Evolutionary conservation across 2,888 invertebrate species (phyloP), one percentile per base, ranked within the genome.

Genomic region (Junonia oenone): DNA sequence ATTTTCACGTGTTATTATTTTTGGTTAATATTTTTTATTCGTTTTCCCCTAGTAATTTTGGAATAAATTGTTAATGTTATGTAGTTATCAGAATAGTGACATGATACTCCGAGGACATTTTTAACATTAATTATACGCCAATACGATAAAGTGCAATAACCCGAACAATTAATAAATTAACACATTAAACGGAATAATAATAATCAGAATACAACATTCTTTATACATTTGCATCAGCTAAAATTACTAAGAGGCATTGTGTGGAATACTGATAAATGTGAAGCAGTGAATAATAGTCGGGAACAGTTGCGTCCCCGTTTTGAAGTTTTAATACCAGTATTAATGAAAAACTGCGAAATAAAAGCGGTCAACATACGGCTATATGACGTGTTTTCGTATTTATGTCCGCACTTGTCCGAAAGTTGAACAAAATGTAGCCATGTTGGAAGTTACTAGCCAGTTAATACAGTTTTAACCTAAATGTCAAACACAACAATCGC

Each of bases 271-370:
- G 55, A 55, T 55, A 49, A 49, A 55, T 45, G 50, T 45, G 50
- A 50, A 38, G 19, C 22, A 40, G 40, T 26, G 54, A 33, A 47
- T 33, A 47, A 17, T 15, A 33, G 47, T 17, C 26, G 47, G 40
- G 35, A 45, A 43, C 43, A 55, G 50, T 50, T 55, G 55, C 45
- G 55, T 50, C 45, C 55, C 37, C 50, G 27, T 55, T 55, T 45
- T 22, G 37, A 55, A 55, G 50, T 55, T 55, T 55, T 55, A 55
- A 55, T 55, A 55, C 55, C 13, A 45, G 50, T 43, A 49, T 50
- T 50, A 50, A 55, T 55, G 50, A 55, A 55, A 55, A 55, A 55
- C 33, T 55, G 50, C 26, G 17, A 49, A 45, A 49, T 50, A 50
- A 49, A 55, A 55, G 35, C 45, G 45, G 43, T 37, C 35, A 33